Evolutionary conservation across 2,888 invertebrate genomes (phyloP).

Genomic region (Agrilus biguttatus): DNA sequence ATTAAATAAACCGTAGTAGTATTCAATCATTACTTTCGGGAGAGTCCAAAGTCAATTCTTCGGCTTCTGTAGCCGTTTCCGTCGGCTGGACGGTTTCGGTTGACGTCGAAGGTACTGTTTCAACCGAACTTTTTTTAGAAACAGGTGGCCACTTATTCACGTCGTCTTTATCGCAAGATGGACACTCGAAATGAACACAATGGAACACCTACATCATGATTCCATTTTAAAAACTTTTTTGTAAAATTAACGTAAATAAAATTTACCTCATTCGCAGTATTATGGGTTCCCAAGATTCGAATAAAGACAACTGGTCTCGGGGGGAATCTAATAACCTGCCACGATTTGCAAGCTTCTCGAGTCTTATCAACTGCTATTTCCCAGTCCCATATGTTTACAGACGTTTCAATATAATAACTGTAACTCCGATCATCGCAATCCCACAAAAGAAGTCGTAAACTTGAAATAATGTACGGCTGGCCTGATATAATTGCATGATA

Average conservation of each 20-base stretch:
- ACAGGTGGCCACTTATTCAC: slow-evolving; percentile 9
- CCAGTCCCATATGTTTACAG: slow-evolving; percentile 86
- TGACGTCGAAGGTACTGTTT: slow-evolving; percentile 5
- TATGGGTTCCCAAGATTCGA: slow-evolving; percentile 88
- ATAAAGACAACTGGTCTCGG: slow-evolving; percentile 83
- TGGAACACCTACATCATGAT: slow-evolving; percentile 68
- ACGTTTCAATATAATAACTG: slow-evolving; percentile 91
- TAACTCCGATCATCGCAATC: slow-evolving; percentile 93
- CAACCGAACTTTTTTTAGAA: slow-evolving; percentile 5
- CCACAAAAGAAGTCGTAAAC: slow-evolving; percentile 88
- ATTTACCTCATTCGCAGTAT: slow-evolving; percentile 88
- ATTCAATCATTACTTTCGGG: slow-evolving; percentile 7
- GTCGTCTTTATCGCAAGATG: slow-evolving; percentile 44
- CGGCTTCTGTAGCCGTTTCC: slow-evolving; percentile 27
- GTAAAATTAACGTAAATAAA: neutral
- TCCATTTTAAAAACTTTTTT: neutral
- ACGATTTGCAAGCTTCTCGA: slow-evolving; percentile 75
- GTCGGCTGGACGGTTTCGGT: slow-evolving; percentile 17
- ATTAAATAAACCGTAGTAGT: too few species aligned
- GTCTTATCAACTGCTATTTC: slow-evolving; percentile 79
- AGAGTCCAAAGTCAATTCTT: slow-evolving; percentile 18
- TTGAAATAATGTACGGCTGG: slow-evolving; percentile 87
- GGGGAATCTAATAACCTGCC: slow-evolving; percentile 83
- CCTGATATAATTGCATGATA: too few species aligned
- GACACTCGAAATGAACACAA: slow-evolving; percentile 95